phyloP scores from a whole-genome alignment of 2,888 invertebrate genomes.

The Megalurothrips usitatus region DNA sequence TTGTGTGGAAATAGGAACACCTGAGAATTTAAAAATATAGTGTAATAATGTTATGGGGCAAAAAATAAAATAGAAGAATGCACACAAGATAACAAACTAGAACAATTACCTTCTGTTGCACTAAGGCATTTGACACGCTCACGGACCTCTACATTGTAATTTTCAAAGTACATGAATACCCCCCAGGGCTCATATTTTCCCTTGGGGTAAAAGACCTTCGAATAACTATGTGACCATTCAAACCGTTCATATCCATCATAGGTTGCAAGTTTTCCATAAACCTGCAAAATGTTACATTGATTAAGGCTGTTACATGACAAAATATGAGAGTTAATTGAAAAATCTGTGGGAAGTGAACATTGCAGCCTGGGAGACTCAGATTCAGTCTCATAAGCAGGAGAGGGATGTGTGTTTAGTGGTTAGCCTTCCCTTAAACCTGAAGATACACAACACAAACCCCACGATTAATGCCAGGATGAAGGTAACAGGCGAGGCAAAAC shows the following conservation, averaged over 20 bases:
- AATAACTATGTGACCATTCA: conserved; percentile 93
- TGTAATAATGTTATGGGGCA: background rate
- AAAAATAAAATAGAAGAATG: background rate
- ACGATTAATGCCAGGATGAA: background rate
- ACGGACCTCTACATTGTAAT: conserved; percentile 94
- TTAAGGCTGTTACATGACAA: too few species aligned
- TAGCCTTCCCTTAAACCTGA: background rate
- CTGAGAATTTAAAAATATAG: conserved; percentile 40
- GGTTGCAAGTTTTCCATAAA: conserved; percentile 77
- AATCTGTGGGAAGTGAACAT: background rate
- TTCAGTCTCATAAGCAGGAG: background rate
- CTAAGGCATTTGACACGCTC: conserved; percentile 95
- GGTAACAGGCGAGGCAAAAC: background rate
- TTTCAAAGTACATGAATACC: conserved; percentile 93
- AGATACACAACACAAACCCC: background rate
- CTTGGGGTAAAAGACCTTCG: conserved; percentile 83
- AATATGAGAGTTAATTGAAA: conserved; percentile 15
- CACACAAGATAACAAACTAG: background rate
- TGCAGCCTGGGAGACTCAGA: background rate
- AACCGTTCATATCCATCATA: conserved; percentile 74
- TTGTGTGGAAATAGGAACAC: conserved; percentile 90
- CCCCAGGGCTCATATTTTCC: conserved; percentile 84
- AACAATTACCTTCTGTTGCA: conserved; percentile 68
- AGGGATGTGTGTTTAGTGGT: background rate
- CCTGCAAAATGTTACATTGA: conserved; percentile 47